Conservation (phyloP, 1,140 invertebrate species). For the Leptinotarsa undecemlineata region DNA sequence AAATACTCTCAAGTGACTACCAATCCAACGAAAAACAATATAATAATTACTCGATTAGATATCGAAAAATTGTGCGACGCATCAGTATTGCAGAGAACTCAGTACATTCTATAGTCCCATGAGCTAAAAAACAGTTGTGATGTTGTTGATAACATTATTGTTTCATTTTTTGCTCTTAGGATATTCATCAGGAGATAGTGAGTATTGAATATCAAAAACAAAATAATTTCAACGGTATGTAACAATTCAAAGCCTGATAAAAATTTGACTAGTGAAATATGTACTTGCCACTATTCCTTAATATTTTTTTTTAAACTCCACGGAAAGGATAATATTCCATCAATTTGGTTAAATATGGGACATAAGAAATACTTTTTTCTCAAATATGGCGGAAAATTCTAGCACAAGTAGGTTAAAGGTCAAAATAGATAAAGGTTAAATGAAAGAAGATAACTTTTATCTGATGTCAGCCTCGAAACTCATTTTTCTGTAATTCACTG, state of each 20-base stretch:
- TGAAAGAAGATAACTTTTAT: neutral
- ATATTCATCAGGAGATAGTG: neutral
- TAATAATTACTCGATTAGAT: neutral
- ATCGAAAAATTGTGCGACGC: neutral
- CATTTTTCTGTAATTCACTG: neutral
- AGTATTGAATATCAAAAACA: neutral
- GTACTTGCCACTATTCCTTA: neutral
- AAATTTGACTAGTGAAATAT: neutral
- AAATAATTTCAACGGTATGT: neutral
- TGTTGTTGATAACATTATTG: neutral
- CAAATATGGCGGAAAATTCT: neutral
- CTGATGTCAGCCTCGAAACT: neutral
- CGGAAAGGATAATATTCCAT: neutral
- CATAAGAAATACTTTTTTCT: neutral
- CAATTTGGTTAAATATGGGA: neutral
- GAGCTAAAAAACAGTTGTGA: neutral
- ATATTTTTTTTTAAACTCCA: neutral
- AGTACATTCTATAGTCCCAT: neutral
- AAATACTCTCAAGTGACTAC: slow-evolving; percentile 4
- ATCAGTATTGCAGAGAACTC: neutral
- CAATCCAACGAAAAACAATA: neutral
- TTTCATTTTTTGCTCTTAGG: slow-evolving; percentile 1
- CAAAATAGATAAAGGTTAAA: neutral
- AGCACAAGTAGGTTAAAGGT: neutral
- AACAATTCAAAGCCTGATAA: neutral